phyloP scores from a whole-genome alignment of 2,888 invertebrate genomes.

The Argyresthia goedartella region DNA sequence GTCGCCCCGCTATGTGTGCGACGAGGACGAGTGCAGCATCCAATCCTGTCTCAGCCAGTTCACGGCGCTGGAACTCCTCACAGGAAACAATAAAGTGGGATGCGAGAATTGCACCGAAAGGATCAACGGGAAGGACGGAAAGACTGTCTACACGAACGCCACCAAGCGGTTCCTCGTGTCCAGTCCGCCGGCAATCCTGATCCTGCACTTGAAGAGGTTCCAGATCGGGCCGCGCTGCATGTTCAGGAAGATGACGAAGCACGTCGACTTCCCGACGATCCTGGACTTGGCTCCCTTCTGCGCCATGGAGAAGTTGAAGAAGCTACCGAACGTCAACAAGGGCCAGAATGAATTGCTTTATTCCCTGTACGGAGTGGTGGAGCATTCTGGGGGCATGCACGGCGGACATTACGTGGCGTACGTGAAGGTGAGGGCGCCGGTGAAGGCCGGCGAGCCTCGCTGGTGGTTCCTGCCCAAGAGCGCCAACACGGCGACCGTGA shows the following conservation, averaged over 20 bases:
- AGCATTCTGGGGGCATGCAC: constrained; percentile 92
- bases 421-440: constrained; percentile 84
- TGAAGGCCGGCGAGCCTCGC: constrained; percentile 74
- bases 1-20: constrained; percentile 77
- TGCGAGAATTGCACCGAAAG: constrained; percentile 90
- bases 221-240: constrained; percentile 81
- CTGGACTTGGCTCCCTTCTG: constrained; percentile 94
- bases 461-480: constrained; percentile 81
- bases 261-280: constrained; percentile 87
- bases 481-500: constrained; percentile 62
- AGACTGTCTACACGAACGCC: constrained; percentile 84
- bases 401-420: constrained; percentile 93
- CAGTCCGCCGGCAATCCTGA: constrained; percentile 92
- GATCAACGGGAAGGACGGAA: constrained; percentile 76
- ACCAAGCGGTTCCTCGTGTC: constrained; percentile 90
- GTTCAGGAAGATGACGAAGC: constrained; percentile 87
- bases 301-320: constrained; percentile 74
- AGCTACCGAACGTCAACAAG: constrained; percentile 72
- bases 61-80: constrained; percentile 90
- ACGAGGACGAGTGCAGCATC: constrained; percentile 85
- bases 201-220: constrained; percentile 95
- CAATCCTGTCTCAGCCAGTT: constrained; percentile 94
- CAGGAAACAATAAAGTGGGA: constrained; percentile 92
- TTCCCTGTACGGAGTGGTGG: constrained; percentile 94
- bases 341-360: constrained; percentile 82